Percentiles rank a stretch among this genome's conserved stretches.
These are phyloP conservation scores for Lethocerus indicus DNA, from an alignment of 1,140 invertebrate species.

Conservation along the genomic window DNA sequence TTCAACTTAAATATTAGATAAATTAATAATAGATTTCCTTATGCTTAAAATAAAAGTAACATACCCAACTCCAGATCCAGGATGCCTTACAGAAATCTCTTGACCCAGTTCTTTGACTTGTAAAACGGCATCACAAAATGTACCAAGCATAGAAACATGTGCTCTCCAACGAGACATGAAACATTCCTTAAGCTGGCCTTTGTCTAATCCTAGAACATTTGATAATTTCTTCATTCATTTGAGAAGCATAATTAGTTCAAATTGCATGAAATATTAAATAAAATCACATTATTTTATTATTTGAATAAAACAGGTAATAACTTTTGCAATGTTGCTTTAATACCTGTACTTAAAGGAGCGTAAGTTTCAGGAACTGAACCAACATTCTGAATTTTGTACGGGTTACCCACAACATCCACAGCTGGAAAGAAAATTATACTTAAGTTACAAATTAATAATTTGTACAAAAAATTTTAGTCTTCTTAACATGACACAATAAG, in stretches of 20 bases:
- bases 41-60: background rate
- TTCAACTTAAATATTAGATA: background rate
- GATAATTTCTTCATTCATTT: background rate
- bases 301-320: background rate
- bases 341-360: conserved; percentile 9
- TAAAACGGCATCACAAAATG: conserved; percentile 12
- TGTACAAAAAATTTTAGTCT: too few species aligned
- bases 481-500: too few species aligned
- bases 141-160: conserved; percentile 13
- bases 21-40: background rate
- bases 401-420: conserved; percentile 31
- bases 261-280: background rate
- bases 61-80: conserved; percentile 14
- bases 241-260: background rate
- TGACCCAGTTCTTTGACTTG: conserved; percentile 9
- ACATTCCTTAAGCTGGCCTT: conserved; percentile 1
- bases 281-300: background rate
- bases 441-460: conserved; percentile 44
- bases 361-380: conserved; percentile 17
- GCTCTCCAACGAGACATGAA: conserved; percentile 13
- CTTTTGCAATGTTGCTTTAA: background rate
- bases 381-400: conserved; percentile 24
- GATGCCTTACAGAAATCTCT: conserved; percentile 14
- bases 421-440: conserved; percentile 29
- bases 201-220: conserved; percentile 5